These are phyloP conservation scores for Conopomorpha cramerella DNA, from an alignment of 1,140 invertebrate genomes.

Conservation along the genomic window DNA sequence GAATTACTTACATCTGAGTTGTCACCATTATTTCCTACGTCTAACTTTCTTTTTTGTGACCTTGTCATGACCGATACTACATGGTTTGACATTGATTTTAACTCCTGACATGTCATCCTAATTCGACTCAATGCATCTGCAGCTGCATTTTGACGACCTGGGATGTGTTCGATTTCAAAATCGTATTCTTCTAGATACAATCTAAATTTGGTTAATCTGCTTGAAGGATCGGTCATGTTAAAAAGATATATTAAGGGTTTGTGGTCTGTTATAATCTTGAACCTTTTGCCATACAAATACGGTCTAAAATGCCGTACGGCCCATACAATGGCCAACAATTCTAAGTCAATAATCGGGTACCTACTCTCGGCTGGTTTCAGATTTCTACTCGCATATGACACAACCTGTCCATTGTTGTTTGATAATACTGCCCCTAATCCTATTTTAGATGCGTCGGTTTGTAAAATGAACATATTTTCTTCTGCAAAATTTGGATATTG, in stretches of 20 bases:
- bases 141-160: not conserved
- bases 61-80: not conserved
- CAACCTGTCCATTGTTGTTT: not conserved
- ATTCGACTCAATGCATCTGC: not conserved
- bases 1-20: not conserved
- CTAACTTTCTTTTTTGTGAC: no score
- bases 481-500: not conserved
- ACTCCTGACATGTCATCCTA: not conserved
- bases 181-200: not conserved
- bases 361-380: not conserved
- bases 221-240: not conserved
- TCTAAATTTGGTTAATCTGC: not conserved
- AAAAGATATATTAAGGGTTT: not conserved
- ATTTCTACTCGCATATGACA: not conserved
- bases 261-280: not conserved
- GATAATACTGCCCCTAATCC: not conserved
- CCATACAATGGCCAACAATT: not conserved
- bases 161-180: not conserved
- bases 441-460: not conserved
- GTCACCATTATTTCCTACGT: not conserved
- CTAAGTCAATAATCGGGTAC: not conserved
- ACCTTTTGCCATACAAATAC: not conserved
- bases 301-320: not conserved
- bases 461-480: not conserved
- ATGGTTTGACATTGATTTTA: not conserved